phyloP scores from a whole-genome alignment of 2,888 invertebrate species.

The Lysandra bellargus region DNA sequence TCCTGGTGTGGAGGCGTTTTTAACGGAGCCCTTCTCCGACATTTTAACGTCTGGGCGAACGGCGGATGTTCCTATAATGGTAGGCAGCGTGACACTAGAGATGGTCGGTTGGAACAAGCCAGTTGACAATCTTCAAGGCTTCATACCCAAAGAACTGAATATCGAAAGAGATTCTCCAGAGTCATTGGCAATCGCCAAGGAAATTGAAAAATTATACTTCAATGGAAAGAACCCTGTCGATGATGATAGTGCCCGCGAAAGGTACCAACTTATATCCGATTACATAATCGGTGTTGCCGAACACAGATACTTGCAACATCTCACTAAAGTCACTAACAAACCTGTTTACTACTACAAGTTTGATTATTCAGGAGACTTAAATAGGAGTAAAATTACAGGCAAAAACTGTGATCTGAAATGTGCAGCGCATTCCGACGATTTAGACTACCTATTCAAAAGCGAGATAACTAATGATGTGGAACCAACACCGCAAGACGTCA shows the following conservation, averaged over 20 bases:
- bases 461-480: slow-evolving; percentile 57
- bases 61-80: slow-evolving; percentile 64
- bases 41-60: slow-evolving; percentile 64
- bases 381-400: slow-evolving; percentile 50
- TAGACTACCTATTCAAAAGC: slow-evolving; percentile 67
- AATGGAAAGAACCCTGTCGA: slow-evolving; percentile 51
- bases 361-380: slow-evolving; percentile 66
- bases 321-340: slow-evolving; percentile 59
- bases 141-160: slow-evolving; percentile 60
- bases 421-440: slow-evolving; percentile 64
- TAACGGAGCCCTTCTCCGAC: slow-evolving; percentile 62
- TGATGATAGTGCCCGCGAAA: slow-evolving; percentile 55
- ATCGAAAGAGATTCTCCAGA: slow-evolving; percentile 58
- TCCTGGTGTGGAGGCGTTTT: slow-evolving; percentile 58
- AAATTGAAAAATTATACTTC: slow-evolving; percentile 61
- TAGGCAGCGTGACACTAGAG: slow-evolving; percentile 61
- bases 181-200: slow-evolving; percentile 54
- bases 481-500: slow-evolving; percentile 60
- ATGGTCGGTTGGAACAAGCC: slow-evolving; percentile 48
- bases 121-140: slow-evolving; percentile 57
- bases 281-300: slow-evolving; percentile 55
- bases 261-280: slow-evolving; percentile 62
- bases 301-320: slow-evolving; percentile 62
- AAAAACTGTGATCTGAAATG: slow-evolving; percentile 49
- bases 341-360: slow-evolving; percentile 70